These are phyloP conservation scores for Psilopogon haemacephalus DNA, from an alignment of 2,113 vertebrate genomes.

Conservation along the genomic window DNA sequence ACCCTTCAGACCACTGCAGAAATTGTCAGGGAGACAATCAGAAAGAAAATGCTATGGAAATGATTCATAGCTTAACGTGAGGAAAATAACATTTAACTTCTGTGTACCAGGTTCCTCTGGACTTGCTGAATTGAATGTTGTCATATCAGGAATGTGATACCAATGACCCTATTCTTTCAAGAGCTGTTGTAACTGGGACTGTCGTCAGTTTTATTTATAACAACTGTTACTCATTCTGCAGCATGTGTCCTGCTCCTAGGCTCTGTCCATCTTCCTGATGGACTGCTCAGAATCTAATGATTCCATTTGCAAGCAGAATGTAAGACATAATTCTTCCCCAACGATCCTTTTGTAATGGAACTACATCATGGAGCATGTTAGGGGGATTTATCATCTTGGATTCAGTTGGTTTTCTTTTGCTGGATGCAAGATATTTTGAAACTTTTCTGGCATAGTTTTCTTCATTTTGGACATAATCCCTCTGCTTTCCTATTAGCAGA, in stretches of 20 bases:
- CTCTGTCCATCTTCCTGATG: not conserved
- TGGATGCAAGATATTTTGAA: not conserved
- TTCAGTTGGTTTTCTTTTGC: not conserved
- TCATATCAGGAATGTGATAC: not conserved
- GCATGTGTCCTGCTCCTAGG: not conserved
- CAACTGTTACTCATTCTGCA: not conserved
- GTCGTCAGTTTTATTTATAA: not conserved
- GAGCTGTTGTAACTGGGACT: not conserved
- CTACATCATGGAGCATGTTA: not conserved
- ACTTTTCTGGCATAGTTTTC: not conserved
- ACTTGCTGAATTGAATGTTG: not conserved
- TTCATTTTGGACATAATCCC: rapidly evolving
- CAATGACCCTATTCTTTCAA: not conserved
- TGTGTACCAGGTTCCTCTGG: not conserved
- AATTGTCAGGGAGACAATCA: not conserved
- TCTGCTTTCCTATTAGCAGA: not conserved
- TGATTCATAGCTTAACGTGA: not conserved
- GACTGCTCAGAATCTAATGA: not conserved
- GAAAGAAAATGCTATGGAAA: not conserved
- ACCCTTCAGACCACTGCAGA: not conserved
- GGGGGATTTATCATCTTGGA: not conserved
- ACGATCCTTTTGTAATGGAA: not conserved
- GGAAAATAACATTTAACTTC: not conserved
- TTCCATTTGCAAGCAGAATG: not conserved
- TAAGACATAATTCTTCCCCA: not conserved